Conservation (phyloP, 2,888 invertebrate genomes). For the Drosophila mimica region DNA sequence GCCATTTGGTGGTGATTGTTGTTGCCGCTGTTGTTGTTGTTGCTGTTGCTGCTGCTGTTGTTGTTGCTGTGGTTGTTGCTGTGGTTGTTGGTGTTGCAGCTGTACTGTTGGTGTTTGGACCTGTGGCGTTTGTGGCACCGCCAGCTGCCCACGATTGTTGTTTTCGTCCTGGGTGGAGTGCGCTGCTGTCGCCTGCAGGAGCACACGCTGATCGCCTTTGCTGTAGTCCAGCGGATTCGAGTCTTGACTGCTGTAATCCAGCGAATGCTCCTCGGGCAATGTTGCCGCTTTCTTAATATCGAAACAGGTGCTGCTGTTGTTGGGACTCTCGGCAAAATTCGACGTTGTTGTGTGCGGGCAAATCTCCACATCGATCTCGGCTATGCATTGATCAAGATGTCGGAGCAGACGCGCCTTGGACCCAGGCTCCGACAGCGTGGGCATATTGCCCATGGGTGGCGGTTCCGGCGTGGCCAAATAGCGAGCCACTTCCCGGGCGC, state of each 20-base stretch:
- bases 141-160: conserved; percentile 79
- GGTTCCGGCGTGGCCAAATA: conserved; percentile 85
- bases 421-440: conserved; percentile 86
- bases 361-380: conserved; percentile 87
- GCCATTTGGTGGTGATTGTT: conserved; percentile 39
- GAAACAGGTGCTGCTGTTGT: conserved; percentile 81
- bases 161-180: conserved; percentile 79
- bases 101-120: conserved; percentile 23
- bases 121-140: conserved; percentile 23
- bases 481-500: conserved; percentile 87
- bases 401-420: conserved; percentile 87
- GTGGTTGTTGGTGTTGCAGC: conserved; percentile 22
- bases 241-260: conserved; percentile 83
- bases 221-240: conserved; percentile 86
- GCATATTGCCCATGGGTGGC: conserved; percentile 84
- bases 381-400: conserved; percentile 87
- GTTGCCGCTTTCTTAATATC: conserved; percentile 72
- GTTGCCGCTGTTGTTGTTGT: conserved; percentile 8
- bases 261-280: conserved; percentile 81
- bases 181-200: conserved; percentile 35
- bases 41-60: conserved; percentile 11
- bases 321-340: conserved; percentile 81
- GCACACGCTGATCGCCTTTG: conserved; percentile 75
- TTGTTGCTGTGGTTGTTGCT: conserved; percentile 11
- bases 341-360: conserved; percentile 82